Percentiles rank a stretch among this genome's conserved stretches.
phyloP scores from a whole-genome alignment of 2,797 vertebrate genomes.

The Dallia pectoralis region DNA sequence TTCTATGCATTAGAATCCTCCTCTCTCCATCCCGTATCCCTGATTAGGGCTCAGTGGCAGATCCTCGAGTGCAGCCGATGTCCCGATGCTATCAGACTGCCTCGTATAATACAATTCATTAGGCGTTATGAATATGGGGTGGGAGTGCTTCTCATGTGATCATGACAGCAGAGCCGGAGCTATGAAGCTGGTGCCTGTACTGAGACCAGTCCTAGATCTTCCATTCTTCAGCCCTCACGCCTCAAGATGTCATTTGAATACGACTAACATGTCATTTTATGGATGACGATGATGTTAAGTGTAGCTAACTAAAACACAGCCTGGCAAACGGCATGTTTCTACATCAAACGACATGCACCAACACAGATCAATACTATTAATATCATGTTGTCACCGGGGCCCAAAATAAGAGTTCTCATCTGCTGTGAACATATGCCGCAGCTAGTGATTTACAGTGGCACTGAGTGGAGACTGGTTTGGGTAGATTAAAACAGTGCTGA shows the following conservation, averaged over 20 bases:
- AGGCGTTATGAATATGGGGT: neutral
- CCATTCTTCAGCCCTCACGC: neutral
- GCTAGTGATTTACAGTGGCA: constrained; percentile 12
- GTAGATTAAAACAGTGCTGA: constrained; percentile 21
- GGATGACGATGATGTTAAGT: neutral
- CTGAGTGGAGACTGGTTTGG: constrained; percentile 14
- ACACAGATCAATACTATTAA: neutral
- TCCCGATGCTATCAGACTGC: constrained; percentile 20
- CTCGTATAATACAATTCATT: neutral
- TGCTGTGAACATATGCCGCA: neutral
- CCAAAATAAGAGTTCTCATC: neutral
- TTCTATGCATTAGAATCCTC: constrained; percentile 6
- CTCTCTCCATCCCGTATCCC: constrained; percentile 9
- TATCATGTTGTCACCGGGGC: neutral
- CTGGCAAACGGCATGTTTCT: neutral
- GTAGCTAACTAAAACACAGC: neutral
- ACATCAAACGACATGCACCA: neutral
- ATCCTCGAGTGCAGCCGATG: constrained; percentile 25
- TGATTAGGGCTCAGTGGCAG: constrained; percentile 21
- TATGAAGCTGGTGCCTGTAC: neutral
- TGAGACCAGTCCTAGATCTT: neutral
- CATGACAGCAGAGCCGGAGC: neutral
- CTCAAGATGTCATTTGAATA: neutral
- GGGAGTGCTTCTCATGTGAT: neutral
- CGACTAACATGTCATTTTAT: neutral